Conservation (phyloP, 2,888 invertebrate genomes). For the Lymantria monacha region DNA sequence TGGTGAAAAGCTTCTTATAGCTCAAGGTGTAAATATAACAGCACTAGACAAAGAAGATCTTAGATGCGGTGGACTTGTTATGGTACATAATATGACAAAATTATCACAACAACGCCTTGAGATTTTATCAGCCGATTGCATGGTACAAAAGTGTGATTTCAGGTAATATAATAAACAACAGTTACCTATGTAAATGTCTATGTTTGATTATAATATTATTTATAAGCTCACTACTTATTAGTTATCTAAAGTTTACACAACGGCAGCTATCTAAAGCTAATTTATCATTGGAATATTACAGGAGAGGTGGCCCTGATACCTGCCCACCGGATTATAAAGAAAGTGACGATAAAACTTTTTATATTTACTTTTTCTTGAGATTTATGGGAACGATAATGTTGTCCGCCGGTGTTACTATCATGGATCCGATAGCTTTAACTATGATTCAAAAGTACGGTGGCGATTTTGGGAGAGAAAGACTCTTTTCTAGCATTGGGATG, state of each 20-base stretch:
- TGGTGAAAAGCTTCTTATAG: conserved; percentile 83
- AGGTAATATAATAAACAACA: conserved; percentile 54
- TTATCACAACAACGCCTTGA: conserved; percentile 80
- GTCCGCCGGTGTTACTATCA: conserved; percentile 92
- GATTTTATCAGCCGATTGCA: conserved; percentile 85
- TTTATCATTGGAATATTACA: conserved; percentile 67
- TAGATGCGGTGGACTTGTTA: conserved; percentile 88
- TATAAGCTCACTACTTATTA: conserved; percentile 39
- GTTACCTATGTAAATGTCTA: conserved; percentile 15
- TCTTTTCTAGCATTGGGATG: conserved; percentile 92
- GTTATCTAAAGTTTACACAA: conserved; percentile 49
- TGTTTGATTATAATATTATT: conserved; percentile 42
- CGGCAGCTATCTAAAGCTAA: conserved; percentile 45
- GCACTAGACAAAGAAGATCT: conserved; percentile 88
- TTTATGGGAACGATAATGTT: conserved; percentile 91
- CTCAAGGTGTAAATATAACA: conserved; percentile 87
- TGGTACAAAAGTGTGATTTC: conserved; percentile 90
- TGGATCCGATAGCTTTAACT: conserved; percentile 93
- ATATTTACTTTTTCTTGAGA: conserved; percentile 90
- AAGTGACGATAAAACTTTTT: conserved; percentile 89
- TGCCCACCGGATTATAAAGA: conserved; percentile 91
- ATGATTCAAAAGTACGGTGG: conserved; percentile 93
- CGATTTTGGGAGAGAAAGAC: conserved; percentile 90
- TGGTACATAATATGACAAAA: conserved; percentile 85
- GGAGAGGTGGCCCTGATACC: conserved; percentile 87